phyloP scores from a whole-genome alignment of 2,888 invertebrate species.

The Ophion slaviceki region DNA sequence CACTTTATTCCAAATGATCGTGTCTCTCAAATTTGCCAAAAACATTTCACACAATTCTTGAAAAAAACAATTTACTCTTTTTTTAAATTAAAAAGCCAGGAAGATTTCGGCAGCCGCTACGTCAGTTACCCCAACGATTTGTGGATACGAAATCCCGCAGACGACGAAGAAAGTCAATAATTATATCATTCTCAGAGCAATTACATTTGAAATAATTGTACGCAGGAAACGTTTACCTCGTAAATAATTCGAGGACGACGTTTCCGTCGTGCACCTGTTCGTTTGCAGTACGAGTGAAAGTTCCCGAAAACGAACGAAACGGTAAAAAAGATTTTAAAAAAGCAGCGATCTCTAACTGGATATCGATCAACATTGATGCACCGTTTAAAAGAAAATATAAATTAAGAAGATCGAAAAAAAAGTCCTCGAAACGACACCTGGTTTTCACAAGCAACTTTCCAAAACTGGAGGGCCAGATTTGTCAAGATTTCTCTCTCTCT shows the following conservation, averaged over 20 bases:
- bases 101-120: too few relatives aligned
- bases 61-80: too few relatives aligned
- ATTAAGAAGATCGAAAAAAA: constrained; percentile 22
- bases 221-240: not conserved
- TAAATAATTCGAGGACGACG: constrained; percentile 1
- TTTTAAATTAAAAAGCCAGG: too few relatives aligned
- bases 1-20: too few relatives aligned
- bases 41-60: too few relatives aligned
- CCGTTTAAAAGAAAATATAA: not conserved
- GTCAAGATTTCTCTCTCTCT: not conserved
- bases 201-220: constrained; percentile 9
- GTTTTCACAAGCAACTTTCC: constrained; percentile 27
- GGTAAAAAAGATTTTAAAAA: not conserved
- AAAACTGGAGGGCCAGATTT: constrained; percentile 40
- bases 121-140: not conserved
- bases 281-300: constrained; percentile 24
- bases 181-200: not conserved
- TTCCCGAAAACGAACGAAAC: too few relatives aligned
- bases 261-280: constrained; percentile 38
- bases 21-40: too few relatives aligned
- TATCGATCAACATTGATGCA: constrained; percentile 16
- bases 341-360: constrained; percentile 16
- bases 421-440: constrained; percentile 8
- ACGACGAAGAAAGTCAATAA: not conserved
- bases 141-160: not conserved